phyloP scores from a whole-genome alignment of 1,140 invertebrate genomes.

The Papilio polyxenes region DNA sequence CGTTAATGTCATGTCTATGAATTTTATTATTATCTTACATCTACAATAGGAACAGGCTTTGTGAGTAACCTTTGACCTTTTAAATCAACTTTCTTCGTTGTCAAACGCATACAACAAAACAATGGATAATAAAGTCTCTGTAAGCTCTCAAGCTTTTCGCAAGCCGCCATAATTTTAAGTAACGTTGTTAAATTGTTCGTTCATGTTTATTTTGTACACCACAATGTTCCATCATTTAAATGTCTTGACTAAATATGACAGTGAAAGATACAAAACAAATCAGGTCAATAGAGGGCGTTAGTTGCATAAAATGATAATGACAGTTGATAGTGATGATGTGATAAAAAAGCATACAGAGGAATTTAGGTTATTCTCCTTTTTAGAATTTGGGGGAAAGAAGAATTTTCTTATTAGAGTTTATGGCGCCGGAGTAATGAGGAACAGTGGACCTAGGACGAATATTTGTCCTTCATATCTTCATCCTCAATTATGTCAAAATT shows the following conservation, averaged over 20 bases:
- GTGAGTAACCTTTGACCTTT: background rate
- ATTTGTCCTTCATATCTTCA: too few species aligned
- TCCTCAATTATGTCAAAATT: too few species aligned
- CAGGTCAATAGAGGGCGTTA: background rate
- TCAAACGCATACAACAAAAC: background rate
- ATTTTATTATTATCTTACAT: background rate
- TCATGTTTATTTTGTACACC: background rate
- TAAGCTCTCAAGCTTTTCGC: background rate
- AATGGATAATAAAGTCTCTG: conserved; percentile 11
- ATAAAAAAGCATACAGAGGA: too few species aligned
- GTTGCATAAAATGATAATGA: background rate
- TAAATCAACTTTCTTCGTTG: background rate
- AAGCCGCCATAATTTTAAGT: background rate
- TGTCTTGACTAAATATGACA: background rate
- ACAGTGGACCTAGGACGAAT: too few species aligned
- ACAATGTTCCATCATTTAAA: background rate
- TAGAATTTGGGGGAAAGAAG: background rate
- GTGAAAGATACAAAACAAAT: background rate
- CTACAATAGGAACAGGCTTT: background rate
- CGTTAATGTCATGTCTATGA: background rate
- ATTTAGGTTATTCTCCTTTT: background rate
- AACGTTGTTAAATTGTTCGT: background rate
- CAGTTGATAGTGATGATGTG: background rate
- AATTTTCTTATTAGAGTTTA: background rate
- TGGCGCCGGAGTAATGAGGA: too few species aligned